Base-by-base conservation (phyloP, 2,113 vertebrate genomes). In the Trichomycterus rosablanca region DNA sequence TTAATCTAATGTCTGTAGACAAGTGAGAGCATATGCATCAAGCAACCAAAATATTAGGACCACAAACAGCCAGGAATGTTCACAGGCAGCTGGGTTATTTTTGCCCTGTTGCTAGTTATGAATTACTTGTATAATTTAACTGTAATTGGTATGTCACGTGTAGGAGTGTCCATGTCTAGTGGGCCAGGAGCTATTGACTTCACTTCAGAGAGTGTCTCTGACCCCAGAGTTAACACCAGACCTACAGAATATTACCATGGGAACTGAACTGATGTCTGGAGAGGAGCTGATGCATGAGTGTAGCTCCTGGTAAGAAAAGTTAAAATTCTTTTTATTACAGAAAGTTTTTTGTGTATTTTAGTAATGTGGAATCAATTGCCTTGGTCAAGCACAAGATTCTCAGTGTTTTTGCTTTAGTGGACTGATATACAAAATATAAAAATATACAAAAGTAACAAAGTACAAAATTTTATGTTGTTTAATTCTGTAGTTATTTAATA, bases 121-220 rank as follows among this genome's bases (percentile, higher is more conserved):
- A n/a, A n/a, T n/a, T n/a, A n/a, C n/a, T n/a, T 7, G 7, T 30
- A 30, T 30, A 30, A 30, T 30, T 30, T 30, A n/a, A n/a, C n/a
- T n/a, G n/a, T n/a, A n/a, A n/a, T 35, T 35, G 1, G 9, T n/a
- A n/a, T 40, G 34, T 12, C 15, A 10, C 45, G 15, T 51, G 28
- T 69, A 94, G 93, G 89, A 91, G 54, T 94, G 93, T 64, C 91
- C 91, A 0, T 95, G 92, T 18, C 24, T 81, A 56, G 80, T 93
- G 59, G 83, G 88, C 3, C 59, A 52, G 2, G 73, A 68, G 9
- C 56, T 86, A 14, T 71, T 92, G 55, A 22, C 70, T 16, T 71
- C 77, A 18, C 63, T 93, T 32, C 78, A 70, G 55, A 78, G 75
- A 1, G 55, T 74, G 0, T 79, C 80, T 0, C 0, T 56, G 2